Evolutionary conservation across 2,113 vertebrate species (phyloP).

Genomic region (Syngnathoides biaculeatus): DNA sequence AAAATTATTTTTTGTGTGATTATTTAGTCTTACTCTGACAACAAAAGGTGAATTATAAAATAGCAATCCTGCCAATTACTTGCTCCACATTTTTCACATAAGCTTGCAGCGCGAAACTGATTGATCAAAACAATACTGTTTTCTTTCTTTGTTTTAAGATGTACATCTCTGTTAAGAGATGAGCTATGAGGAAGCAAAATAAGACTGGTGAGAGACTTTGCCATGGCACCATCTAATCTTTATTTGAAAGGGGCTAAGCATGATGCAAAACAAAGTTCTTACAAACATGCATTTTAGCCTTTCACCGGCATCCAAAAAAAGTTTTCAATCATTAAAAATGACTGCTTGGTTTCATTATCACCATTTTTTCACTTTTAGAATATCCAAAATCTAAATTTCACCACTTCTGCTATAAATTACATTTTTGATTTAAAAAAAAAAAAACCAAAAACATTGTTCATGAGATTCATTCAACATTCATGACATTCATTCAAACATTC

Average conservation of each 20-base stretch:
- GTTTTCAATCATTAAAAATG: too few species aligned
- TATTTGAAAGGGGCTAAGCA: neutral
- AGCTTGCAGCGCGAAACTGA: neutral
- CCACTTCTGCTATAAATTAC: too few species aligned
- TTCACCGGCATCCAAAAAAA: neutral
- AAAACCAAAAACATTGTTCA: too few species aligned
- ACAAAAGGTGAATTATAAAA: neutral
- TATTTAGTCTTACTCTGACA: too few species aligned
- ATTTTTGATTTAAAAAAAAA: too few species aligned
- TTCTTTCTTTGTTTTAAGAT: neutral
- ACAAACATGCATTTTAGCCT: neutral
- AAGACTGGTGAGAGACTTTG: neutral
- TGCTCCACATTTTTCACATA: neutral
- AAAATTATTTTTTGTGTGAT: neutral
- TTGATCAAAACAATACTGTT: neutral
- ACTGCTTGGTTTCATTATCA: too few species aligned
- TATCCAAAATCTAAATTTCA: too few species aligned
- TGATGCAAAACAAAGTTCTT: neutral
- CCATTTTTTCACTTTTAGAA: too few species aligned
- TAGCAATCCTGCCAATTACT: neutral
- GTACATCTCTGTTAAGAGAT: neutral
- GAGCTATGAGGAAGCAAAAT: constrained; percentile 1
- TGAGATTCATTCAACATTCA: too few species aligned
- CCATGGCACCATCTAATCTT: neutral
- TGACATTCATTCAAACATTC: too few species aligned